Conservation (phyloP, 2,888 invertebrate genomes). For the Drosophila formosana region DNA sequence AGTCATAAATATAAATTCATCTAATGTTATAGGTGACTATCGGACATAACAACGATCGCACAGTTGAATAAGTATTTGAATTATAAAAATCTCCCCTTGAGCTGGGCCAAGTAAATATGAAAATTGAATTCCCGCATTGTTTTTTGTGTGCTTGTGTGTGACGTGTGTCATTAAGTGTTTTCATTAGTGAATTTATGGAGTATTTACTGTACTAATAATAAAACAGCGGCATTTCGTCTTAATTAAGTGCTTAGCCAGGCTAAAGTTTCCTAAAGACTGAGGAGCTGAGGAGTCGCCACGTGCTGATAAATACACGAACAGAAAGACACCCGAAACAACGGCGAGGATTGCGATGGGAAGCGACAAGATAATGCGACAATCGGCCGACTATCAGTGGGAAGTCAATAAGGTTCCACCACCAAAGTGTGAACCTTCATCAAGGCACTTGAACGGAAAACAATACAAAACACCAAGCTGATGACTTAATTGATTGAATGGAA, state of each 20-base stretch:
- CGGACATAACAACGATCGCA: conserved; percentile 3
- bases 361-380: conserved; percentile 73
- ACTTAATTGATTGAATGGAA: conserved; percentile 83
- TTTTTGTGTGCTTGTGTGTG: conserved; percentile 59
- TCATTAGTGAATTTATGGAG: conserved; percentile 73
- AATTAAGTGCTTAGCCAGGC: conserved; percentile 71
- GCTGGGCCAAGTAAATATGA: conserved; percentile 49
- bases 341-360: conserved; percentile 31
- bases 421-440: conserved; percentile 3
- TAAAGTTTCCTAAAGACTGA: conserved; percentile 14
- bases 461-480: conserved; percentile 70
- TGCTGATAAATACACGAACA: conserved; percentile 32
- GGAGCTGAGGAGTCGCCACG: conserved; percentile 39
- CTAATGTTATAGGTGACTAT: conserved; percentile 21
- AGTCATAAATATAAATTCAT: conserved; percentile 13
- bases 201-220: conserved; percentile 75
- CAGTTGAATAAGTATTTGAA: conserved; percentile 16
- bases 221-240: conserved; percentile 79
- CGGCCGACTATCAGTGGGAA: conserved; percentile 62
- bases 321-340: conserved; percentile 32
- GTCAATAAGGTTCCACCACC: conserved; percentile 66
- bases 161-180: conserved; percentile 77
- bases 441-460: conserved; percentile 47
- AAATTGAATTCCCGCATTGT: conserved; percentile 77
- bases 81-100: conserved; percentile 47